Evolutionary conservation across 1,140 invertebrate genomes (phyloP), one percentile per base, ranked within the genome.

Genomic region (Lordiphosa mommai): DNA sequence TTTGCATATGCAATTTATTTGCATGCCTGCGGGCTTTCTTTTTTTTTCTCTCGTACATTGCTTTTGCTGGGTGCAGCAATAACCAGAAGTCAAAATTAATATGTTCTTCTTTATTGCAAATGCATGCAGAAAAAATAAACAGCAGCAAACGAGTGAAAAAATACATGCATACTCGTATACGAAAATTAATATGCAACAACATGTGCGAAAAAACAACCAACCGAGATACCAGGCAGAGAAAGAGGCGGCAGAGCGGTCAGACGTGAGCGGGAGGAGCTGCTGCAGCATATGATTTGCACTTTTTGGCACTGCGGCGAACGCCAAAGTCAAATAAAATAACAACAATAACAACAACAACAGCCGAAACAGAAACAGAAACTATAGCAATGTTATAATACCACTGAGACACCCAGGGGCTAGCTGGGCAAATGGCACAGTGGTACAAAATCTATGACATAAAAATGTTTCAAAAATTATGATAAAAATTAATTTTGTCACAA

Each of bases 81-180:
- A 80, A 71, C 71, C 76, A 80, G 77, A 82, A 80, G 76, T 84
- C 71, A 68, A 76, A 82, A 82, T 82, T 82, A 82, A 82, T 84
- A 82, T 82, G 77, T 84, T 82, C 77, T 84, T 84, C 71, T 82
- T 82, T 82, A 82, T 80, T 66, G 76, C 76, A 70, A 82, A 84
- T 68, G 71, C 67, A 76, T 56, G 61, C 71, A 55, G 27, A 79
- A 74, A 70, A 61, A 41, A 47, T 55, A 50, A 57, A 60, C 49
- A 68, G 16, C 36, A 43, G 29, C 47, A 44, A 32, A 57, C 32
- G 41, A 17, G 16, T 34, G 56, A 43, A 57, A 27, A 56, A 17
- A 48, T 17, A 46, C 16, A 57, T 33, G 12, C 23, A 49, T 27
- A 58, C 38, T 51, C 20, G 34, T 43, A 52, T 41, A 49, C 58